A percentile compares a stretch with the other conserved stretches of the same genome.
phyloP scores from a whole-genome alignment of 2,113 vertebrate species.

The Anarhynchus alexandrinus region DNA sequence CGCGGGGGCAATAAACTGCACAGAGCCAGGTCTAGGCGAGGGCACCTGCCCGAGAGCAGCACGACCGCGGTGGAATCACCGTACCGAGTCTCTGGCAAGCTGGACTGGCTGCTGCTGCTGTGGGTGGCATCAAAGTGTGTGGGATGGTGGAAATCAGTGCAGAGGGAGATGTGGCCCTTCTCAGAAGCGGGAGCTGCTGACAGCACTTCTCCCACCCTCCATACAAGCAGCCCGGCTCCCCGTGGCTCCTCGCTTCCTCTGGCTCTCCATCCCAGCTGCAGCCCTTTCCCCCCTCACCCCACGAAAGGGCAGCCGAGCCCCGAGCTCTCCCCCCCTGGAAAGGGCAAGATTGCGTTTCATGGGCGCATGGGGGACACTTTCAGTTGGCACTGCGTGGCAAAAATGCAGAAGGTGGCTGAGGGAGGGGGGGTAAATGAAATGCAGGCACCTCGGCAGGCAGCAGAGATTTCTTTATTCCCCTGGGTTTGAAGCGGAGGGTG shows the following conservation, averaged over 20 bases:
- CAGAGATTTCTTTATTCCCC: neutral
- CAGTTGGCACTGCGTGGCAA: fast-evolving
- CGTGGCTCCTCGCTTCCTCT: fast-evolving
- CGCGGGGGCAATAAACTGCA: fast-evolving
- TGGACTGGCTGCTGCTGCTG: neutral
- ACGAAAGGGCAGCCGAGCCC: neutral
- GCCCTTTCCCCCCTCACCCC: neutral
- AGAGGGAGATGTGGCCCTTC: neutral
- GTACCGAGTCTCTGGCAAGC: fast-evolving
- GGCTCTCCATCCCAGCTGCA: neutral
- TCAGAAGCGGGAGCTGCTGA: neutral
- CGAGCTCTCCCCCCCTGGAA: neutral
- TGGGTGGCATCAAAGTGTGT: neutral
- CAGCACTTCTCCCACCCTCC: neutral
- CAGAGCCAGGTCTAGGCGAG: neutral
- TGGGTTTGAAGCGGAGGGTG: neutral
- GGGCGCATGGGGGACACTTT: fast-evolving
- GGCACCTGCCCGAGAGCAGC: neutral
- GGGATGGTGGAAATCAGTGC: neutral
- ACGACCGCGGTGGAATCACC: fast-evolving
- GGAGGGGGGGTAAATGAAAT: neutral
- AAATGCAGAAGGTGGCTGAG: neutral
- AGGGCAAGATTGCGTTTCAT: neutral
- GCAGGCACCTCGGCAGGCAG: neutral
- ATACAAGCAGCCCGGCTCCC: neutral